A percentile compares a stretch with the other conserved stretches of the same genome.
These are phyloP conservation scores for Nesometra sesokonis DNA, from an alignment of 35 echinoderm and acorn worm genomes.

Conservation along the genomic window DNA sequence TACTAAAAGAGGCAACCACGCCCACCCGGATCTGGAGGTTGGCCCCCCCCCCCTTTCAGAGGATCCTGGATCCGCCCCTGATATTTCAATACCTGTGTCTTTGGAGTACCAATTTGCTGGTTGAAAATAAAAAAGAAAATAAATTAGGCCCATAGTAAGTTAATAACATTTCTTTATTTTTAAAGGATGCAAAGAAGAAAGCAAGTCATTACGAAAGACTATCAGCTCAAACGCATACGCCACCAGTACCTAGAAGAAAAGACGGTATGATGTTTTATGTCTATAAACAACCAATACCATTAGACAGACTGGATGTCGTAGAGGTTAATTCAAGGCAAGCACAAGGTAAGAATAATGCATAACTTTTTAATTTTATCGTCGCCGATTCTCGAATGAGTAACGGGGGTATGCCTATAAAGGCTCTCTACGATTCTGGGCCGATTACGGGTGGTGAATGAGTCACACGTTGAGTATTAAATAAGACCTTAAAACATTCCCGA, in stretches of 20 bases:
- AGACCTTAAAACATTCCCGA: too few relatives aligned
- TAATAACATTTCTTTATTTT: neutral
- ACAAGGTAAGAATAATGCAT: slow-evolving; percentile 7
- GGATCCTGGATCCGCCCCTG: too few relatives aligned
- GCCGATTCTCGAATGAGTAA: neutral
- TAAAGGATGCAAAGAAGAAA: slow-evolving; percentile 34
- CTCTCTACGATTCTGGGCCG: neutral
- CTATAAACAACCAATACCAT: slow-evolving; percentile 40
- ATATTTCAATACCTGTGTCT: too few relatives aligned
- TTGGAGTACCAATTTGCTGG: too few relatives aligned
- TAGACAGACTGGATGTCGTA: slow-evolving; percentile 44
- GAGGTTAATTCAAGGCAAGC: slow-evolving; percentile 43
- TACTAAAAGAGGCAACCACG: too few relatives aligned
- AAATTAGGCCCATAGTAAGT: too few relatives aligned
- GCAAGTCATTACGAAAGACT: neutral
- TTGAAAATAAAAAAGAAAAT: too few relatives aligned
- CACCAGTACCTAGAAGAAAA: slow-evolving; percentile 22
- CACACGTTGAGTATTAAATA: too few relatives aligned
- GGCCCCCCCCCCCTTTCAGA: too few relatives aligned
- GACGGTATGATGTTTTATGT: slow-evolving; percentile 37
- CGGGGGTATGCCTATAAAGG: neutral
- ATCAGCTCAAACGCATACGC: neutral
- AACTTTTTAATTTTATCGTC: neutral
- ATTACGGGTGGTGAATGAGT: neutral
- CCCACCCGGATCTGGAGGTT: too few relatives aligned